Conservation (phyloP, 2,888 invertebrate genomes). For the Nemotelus pantherinus region DNA sequence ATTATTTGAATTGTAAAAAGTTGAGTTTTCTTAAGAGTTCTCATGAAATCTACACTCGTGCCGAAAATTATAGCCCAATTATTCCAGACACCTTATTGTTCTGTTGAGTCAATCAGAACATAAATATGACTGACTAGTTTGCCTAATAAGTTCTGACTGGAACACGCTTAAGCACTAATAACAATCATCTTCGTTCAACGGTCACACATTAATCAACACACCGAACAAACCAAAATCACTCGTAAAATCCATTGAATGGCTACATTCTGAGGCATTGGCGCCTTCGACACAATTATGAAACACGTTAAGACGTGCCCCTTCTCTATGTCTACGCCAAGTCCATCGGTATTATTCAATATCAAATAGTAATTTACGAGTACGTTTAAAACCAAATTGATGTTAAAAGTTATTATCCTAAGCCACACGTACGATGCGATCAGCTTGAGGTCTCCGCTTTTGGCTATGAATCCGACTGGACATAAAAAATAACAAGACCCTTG, state of each 20-base stretch:
- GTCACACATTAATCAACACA: constrained; percentile 27
- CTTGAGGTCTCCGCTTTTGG: constrained; percentile 37
- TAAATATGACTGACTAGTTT: too few relatives aligned
- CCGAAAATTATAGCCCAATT: too few relatives aligned
- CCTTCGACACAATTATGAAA: constrained; percentile 31
- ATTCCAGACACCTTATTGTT: too few relatives aligned
- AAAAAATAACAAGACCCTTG: constrained; percentile 44
- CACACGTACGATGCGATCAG: constrained; percentile 42
- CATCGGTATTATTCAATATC: constrained; percentile 40
- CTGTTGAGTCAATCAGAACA: too few relatives aligned
- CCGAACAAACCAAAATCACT: constrained; percentile 15
- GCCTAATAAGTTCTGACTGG: too few relatives aligned
- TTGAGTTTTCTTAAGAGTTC: too few relatives aligned
- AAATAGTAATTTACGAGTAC: constrained; percentile 42
- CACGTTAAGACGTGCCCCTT: constrained; percentile 12
- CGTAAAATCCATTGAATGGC: constrained; percentile 9
- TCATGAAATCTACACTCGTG: too few relatives aligned
- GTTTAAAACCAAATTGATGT: constrained; percentile 45
- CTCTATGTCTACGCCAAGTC: neutral
- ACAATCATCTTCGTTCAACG: constrained; percentile 11
- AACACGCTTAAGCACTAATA: neutral
- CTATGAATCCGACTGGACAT: constrained; percentile 21
- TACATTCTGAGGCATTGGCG: constrained; percentile 28
- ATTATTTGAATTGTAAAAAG: too few relatives aligned
- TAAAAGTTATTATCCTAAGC: constrained; percentile 44